Base-by-base conservation (phyloP, 2,797 vertebrate genomes). In the Semaprochilodus insignis region DNA sequence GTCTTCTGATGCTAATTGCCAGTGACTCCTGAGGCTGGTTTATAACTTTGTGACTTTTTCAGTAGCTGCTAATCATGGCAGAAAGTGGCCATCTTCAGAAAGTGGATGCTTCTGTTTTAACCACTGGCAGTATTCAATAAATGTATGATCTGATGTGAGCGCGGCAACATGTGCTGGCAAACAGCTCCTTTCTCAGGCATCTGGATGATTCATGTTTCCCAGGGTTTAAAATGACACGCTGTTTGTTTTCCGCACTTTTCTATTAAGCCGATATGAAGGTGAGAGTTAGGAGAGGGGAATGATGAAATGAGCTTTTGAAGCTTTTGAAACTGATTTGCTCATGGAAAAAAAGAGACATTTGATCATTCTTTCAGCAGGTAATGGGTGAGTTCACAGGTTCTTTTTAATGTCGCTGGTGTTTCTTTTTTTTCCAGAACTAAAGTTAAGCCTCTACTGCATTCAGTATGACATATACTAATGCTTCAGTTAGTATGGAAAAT, bases 1-100 rank as follows among this genome's bases (percentile, higher is more conserved):
- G 89, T 92, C 90, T 91, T 84, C 65, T 63, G 86, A 81, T 88
- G 89, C 91, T 93, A 93, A 93, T 94, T 92, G 90, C 87, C 13
- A 57, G 78, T 90, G 88, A 93, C 92, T 89, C 90, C 86, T 59
- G 55, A 52, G 81, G 78, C 76, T 81, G 31, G 83, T 87, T 72
- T 84, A 36, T 81, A 82, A 81, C 54, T 70, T 69, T 31, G 63
- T 6, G 57, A 71, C 89, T 89, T 89, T n/a, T 90, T 90, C 85
- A 88, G 89, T 90, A 91, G 91, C 80, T 80, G 89, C 82, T 91
- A 91, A 92, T 92, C 90, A 44, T 44, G 40, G 40, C 40, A 44
- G 31, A 31, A 31, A 31, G 40, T 44, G 88, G 84, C 75, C 85
- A 89, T 88, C 85, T 66, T 80, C 66, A 85, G 74, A 88, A 85